phyloP scores from a whole-genome alignment of 2,888 invertebrate genomes.

The Drosophila engyochracea region DNA sequence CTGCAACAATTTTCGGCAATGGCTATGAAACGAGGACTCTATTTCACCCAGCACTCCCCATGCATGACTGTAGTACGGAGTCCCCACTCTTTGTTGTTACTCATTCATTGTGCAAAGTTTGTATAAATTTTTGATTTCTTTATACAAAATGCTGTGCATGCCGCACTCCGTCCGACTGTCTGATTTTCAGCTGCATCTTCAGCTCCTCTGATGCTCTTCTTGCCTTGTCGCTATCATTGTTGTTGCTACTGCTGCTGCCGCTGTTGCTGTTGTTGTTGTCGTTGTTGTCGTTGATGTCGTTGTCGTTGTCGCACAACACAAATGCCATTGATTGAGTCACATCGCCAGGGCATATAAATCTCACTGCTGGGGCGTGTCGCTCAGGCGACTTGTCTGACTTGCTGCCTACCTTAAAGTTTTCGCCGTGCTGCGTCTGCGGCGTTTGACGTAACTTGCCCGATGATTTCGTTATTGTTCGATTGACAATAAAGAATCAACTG shows the following conservation, averaged over 20 bases:
- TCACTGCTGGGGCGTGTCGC: conserved; percentile 79
- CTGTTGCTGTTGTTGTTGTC: conserved; percentile 3
- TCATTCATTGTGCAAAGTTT: conserved; percentile 81
- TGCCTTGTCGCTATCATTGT: conserved; percentile 21
- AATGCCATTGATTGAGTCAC: conserved; percentile 82
- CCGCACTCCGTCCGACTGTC: conserved; percentile 54
- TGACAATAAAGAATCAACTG: conserved; percentile 83
- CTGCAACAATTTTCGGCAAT: conserved; percentile 80
- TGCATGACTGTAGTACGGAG: conserved; percentile 17
- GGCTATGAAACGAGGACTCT: conserved; percentile 66
- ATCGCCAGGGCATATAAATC: conserved; percentile 81
- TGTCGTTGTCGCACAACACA: conserved; percentile 69
- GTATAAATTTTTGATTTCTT: conserved; percentile 81
- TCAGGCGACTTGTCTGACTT: conserved; percentile 41
- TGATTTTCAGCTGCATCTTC: conserved; percentile 54
- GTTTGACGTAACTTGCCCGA: conserved; percentile 81
- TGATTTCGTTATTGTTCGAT: conserved; percentile 84
- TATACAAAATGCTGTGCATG: conserved; percentile 83
- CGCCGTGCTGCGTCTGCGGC: conserved; percentile 75
- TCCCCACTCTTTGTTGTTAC: conserved; percentile 70
- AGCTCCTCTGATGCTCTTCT: conserved; percentile 6
- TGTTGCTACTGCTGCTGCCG: conserved; percentile 20
- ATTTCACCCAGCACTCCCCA: conserved; percentile 21
- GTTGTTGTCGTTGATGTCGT: conserved; percentile 17
- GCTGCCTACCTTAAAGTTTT: conserved; percentile 76